Evolutionary conservation across 1,140 invertebrate species (phyloP).

Genomic region (Rhagoletis zephyria): DNA sequence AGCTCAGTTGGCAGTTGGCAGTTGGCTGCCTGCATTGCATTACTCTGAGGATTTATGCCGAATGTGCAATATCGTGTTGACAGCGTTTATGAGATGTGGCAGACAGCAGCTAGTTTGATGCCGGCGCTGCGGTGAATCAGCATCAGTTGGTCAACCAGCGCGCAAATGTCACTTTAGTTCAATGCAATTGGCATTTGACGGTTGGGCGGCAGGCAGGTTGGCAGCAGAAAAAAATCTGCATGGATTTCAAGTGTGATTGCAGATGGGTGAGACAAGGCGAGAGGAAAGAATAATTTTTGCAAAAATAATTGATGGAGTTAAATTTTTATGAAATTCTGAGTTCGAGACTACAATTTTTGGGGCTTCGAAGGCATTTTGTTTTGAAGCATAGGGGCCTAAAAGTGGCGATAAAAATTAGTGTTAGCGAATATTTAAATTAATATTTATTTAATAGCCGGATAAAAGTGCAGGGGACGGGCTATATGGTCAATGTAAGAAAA

Average conservation of each 20-base stretch:
- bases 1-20: not conserved
- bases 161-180: not conserved
- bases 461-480: too few species aligned
- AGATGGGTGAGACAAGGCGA: too few species aligned
- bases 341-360: too few species aligned
- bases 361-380: too few species aligned
- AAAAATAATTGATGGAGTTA: too few species aligned
- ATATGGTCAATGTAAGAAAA: too few species aligned
- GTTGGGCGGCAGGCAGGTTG: not conserved
- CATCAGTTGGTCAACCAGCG: not conserved
- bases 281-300: not conserved
- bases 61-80: slow-evolving; percentile 44
- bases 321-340: too few species aligned
- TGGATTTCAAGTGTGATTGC: too few species aligned
- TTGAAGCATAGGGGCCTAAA: too few species aligned
- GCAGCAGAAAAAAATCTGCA: not conserved
- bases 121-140: not conserved
- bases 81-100: not conserved
- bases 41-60: not conserved
- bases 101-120: not conserved
- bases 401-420: too few species aligned
- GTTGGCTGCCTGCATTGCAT: not conserved
- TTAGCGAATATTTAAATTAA: too few species aligned
- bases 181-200: not conserved
- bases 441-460: too few species aligned